These are phyloP conservation scores for Magallana ariakensis DNA, from an alignment of 1,140 invertebrate genomes.

Conservation along the genomic window DNA sequence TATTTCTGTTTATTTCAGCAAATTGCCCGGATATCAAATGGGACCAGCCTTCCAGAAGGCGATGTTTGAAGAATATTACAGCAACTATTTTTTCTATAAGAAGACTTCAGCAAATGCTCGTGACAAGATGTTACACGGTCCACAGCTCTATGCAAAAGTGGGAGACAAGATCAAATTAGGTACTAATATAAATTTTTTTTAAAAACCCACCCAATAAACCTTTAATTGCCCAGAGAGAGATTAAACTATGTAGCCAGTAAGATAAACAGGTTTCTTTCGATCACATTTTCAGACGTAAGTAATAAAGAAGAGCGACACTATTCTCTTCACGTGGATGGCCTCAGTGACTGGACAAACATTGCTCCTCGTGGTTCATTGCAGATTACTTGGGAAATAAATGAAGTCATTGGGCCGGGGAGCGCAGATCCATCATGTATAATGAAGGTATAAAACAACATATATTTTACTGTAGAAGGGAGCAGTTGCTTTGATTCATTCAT, in stretches of 20 bases:
- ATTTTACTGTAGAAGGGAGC: no score
- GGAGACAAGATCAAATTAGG: not conserved
- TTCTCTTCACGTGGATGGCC: constrained; percentile 3
- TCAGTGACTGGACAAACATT: not conserved
- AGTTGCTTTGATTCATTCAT: no score
- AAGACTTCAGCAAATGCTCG: not conserved
- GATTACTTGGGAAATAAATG: constrained; percentile 5
- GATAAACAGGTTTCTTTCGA: not conserved
- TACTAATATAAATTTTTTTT: not conserved
- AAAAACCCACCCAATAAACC: not conserved
- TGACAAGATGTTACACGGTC: not conserved
- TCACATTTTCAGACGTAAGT: not conserved
- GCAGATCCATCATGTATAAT: constrained; percentile 13
- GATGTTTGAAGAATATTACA: not conserved
- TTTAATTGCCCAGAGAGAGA: not conserved
- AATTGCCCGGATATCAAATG: not conserved
- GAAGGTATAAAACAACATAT: not conserved
- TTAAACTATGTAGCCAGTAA: not conserved
- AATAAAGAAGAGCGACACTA: not conserved
- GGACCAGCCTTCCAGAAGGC: constrained; percentile 9
- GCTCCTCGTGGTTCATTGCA: no score
- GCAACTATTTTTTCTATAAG: not conserved
- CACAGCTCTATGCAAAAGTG: not conserved
- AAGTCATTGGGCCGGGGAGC: constrained; percentile 13
- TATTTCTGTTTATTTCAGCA: not conserved